Base-by-base conservation (phyloP, 1,140 invertebrate genomes). In the Drosophila yakuba region DNA sequence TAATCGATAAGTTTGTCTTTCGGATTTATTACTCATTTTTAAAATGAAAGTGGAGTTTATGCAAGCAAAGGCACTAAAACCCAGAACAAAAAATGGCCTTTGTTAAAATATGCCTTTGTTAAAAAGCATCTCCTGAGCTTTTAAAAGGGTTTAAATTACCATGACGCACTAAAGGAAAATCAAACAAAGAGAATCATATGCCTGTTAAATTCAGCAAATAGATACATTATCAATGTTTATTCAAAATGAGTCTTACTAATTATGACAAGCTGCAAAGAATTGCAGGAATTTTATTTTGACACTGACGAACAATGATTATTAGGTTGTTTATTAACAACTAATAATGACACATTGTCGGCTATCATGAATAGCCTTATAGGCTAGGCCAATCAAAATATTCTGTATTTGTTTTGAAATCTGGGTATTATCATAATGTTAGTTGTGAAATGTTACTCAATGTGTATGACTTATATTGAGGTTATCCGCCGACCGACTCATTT, bases 361-460 rank as follows among this genome's bases (percentile, higher is more conserved):
- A 62, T 32, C 54, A n/a, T 11, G 58, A 43, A 5, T 11, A 51
- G 10, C 5, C 57, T 39, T 20, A 15, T 7, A 20, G 7, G 7
- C 8, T 4, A 10, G 15, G 15, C 17, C 8, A 8, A 20, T 17
- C 2, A 20, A 45, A 15, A 17, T 17, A 43, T 43, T 43, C 15
- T 43, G n/a, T 43, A 32, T 15, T 45, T 45, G 15, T 20, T 20
- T 45, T 20, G 10, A 8, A 3, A 12, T 20, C 11, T 10, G 8
- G 11, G 11, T 14, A 20, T 20, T 12, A 35, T 36, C 7, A 32
- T 10, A 32, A 32, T 4, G 50, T 52, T 4, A 52, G 3, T 35
- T 35, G 17, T 4, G 4, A 10, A 15, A 50, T 50, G 2, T 62
- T 62, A 62, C 55, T 43, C 60, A 62, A 62, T 25, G 23, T 28